These are phyloP conservation scores for Hippocampus mohnikei DNA, from an alignment of 2,113 vertebrate genomes.

Conservation along the genomic window DNA sequence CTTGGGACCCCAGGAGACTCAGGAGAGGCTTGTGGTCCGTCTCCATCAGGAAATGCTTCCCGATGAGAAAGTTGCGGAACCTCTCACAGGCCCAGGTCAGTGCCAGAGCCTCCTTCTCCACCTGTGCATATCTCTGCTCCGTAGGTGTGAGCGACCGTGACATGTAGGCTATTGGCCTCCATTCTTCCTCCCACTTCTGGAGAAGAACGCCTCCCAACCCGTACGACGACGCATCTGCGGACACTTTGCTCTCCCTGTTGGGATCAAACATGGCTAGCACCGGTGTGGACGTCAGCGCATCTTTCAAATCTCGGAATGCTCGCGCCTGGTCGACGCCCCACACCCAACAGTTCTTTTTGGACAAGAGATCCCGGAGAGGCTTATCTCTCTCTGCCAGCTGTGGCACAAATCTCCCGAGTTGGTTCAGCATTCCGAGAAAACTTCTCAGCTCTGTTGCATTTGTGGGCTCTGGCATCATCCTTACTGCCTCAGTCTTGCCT, in stretches of 20 bases:
- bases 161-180: constrained; percentile 12
- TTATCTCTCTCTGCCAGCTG: constrained; percentile 3
- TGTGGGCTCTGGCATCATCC: not conserved
- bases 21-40: too few species aligned
- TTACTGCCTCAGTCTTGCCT: constrained; percentile 15
- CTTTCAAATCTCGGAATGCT: too few species aligned
- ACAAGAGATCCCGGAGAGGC: not conserved
- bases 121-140: constrained; percentile 1
- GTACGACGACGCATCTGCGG: constrained; percentile 15
- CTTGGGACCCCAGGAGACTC: not conserved
- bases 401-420: not conserved
- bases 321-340: too few species aligned
- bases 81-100: not conserved
- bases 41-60: not conserved
- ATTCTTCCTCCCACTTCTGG: not conserved
- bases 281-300: too few species aligned
- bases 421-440: constrained; percentile 1
- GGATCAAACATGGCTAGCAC: not conserved
- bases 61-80: not conserved
- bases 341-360: too few species aligned
- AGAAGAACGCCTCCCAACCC: constrained; percentile 23
- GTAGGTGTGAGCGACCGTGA: constrained; percentile 11
- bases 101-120: not conserved
- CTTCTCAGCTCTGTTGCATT: not conserved
- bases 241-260: constrained; percentile 3